Conservation (phyloP, 2,113 vertebrate species). For the Sturnus vulgaris region DNA sequence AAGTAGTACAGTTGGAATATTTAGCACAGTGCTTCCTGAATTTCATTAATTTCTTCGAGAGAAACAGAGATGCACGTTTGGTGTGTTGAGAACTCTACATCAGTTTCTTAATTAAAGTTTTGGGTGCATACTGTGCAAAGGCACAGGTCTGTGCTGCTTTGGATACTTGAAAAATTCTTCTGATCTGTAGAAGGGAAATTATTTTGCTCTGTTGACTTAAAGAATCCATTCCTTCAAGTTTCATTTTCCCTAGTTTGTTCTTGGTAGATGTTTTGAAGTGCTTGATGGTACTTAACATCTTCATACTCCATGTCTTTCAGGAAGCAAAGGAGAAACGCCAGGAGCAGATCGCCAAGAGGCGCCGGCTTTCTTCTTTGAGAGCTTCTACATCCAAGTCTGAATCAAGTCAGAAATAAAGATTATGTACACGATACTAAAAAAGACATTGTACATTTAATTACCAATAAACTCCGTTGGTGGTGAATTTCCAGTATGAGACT, state of each 20-base stretch:
- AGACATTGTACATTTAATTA: neutral
- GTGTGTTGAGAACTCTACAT: neutral
- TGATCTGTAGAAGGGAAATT: neutral
- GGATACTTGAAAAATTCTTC: neutral
- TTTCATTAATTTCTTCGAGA: neutral
- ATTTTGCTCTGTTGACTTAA: neutral
- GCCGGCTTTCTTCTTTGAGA: constrained; percentile 94
- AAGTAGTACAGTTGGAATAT: neutral
- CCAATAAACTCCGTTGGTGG: constrained; percentile 69
- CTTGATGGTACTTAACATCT: accelerated
- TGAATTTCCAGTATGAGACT: neutral
- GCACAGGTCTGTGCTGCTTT: neutral
- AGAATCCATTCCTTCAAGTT: neutral
- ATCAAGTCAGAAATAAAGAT: constrained; percentile 94
- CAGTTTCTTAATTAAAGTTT: neutral
- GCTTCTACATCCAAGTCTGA: constrained; percentile 98
- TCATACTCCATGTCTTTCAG: constrained; percentile 58
- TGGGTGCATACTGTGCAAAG: neutral
- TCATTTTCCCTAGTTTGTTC: neutral
- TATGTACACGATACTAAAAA: constrained; percentile 20
- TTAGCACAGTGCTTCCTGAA: neutral
- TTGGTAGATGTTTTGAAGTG: neutral
- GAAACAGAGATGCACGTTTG: neutral
- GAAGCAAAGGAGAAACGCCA: constrained; percentile 98
- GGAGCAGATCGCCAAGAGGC: constrained; percentile 97